Conservation (phyloP, 1,140 invertebrate genomes). For the Melanaphis sacchari region DNA sequence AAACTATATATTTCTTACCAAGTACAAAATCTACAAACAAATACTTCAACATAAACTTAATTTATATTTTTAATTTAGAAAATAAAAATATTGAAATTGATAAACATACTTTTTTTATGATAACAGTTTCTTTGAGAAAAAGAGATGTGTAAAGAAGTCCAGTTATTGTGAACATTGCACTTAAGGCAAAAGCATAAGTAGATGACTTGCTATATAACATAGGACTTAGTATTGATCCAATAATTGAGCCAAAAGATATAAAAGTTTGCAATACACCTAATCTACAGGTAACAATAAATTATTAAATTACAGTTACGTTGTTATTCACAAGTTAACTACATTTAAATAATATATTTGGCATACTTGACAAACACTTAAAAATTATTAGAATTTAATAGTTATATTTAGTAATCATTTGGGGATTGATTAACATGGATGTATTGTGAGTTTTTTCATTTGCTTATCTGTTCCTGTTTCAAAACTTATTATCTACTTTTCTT, state of each 20-base stretch:
- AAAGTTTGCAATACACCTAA: constrained; percentile 39
- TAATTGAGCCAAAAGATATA: constrained; percentile 43
- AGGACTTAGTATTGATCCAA: constrained; percentile 37
- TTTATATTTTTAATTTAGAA: neutral
- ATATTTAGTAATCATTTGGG: no score
- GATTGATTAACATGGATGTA: no score
- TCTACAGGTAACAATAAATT: neutral
- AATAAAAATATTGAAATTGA: neutral
- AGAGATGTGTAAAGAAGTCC: constrained; percentile 22
- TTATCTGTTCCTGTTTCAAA: no score
- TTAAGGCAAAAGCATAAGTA: constrained; percentile 24
- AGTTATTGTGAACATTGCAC: neutral
- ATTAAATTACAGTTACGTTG: neutral
- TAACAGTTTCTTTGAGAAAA: constrained; percentile 49
- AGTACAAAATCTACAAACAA: neutral
- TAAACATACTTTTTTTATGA: constrained; percentile 38
- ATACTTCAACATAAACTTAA: neutral
- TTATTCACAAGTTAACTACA: neutral
- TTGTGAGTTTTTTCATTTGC: no score
- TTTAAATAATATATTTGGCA: neutral
- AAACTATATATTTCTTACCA: neutral
- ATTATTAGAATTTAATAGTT: neutral
- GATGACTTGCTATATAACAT: neutral
- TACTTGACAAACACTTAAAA: neutral
- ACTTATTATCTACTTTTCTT: no score